Conservation (phyloP, 30 jellyfish, hydroid and myxozoan species). For the Hydra vulgaris region DNA sequence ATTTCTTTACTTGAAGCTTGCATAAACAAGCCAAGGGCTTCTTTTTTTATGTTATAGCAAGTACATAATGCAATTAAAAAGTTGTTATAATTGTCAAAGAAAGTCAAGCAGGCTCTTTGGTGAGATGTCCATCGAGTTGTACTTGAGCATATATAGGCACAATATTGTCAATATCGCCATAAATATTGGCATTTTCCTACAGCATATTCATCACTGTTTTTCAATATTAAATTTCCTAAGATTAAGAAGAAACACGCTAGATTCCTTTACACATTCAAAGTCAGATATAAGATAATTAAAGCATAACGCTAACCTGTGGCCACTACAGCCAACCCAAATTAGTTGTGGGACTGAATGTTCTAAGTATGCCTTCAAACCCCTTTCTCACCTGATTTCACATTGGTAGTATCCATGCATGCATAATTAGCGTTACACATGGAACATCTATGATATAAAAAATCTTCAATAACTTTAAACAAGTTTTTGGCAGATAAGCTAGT, state of each 20-base stretch:
- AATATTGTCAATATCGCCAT: background rate
- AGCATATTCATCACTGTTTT: no score
- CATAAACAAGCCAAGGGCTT: conserved; percentile 3
- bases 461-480: background rate
- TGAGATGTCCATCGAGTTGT: conserved; percentile 13
- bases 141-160: conserved; percentile 11
- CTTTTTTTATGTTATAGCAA: background rate
- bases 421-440: background rate
- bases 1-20: conserved; percentile 4
- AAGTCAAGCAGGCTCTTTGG: conserved; percentile 5
- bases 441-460: background rate
- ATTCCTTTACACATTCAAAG: background rate
- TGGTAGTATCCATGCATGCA: no score
- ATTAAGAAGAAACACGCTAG: no score
- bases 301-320: conserved; percentile 10
- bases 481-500: background rate
- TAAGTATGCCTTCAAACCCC: background rate
- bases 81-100: no score
- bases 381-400: background rate
- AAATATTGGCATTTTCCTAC: no score
- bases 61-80: background rate
- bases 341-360: background rate
- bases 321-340: background rate
- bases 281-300: background rate
- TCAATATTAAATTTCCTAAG: no score